Conservation (phyloP, 2,797 vertebrate species). For the Heteromormyrus szaboi region DNA sequence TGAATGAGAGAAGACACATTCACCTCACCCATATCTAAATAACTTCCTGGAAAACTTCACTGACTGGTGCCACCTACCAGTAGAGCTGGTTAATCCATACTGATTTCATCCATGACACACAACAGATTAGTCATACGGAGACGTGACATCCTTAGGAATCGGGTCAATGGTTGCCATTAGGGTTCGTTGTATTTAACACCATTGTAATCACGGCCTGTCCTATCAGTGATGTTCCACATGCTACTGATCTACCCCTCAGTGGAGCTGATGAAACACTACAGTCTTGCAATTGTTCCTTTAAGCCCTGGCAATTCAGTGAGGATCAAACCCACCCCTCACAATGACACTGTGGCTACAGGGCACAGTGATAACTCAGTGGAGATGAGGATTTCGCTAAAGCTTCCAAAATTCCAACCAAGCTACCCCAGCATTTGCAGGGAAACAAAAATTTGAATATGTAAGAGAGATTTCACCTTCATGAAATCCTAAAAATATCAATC, state of each 20-base stretch:
- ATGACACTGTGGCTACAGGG: not conserved
- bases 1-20: not conserved
- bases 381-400: not conserved
- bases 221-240: not conserved
- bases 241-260: not conserved
- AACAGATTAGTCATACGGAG: not conserved
- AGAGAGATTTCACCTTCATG: not conserved
- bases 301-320: not conserved
- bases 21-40: not conserved
- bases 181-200: not conserved
- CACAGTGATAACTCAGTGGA: not conserved
- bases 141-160: not conserved
- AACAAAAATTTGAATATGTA: not conserved
- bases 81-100: not conserved
- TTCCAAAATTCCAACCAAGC: not conserved
- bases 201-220: not conserved
- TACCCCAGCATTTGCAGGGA: not conserved
- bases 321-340: not conserved
- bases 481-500: not conserved
- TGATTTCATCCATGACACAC: not conserved
- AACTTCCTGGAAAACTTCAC: not conserved
- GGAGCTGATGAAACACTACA: not conserved
- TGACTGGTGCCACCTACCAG: not conserved
- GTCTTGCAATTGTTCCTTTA: not conserved
- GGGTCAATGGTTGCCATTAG: not conserved